Conservation (phyloP, 2,113 vertebrate genomes). For the Speoplatyrhinus poulsoni region DNA sequence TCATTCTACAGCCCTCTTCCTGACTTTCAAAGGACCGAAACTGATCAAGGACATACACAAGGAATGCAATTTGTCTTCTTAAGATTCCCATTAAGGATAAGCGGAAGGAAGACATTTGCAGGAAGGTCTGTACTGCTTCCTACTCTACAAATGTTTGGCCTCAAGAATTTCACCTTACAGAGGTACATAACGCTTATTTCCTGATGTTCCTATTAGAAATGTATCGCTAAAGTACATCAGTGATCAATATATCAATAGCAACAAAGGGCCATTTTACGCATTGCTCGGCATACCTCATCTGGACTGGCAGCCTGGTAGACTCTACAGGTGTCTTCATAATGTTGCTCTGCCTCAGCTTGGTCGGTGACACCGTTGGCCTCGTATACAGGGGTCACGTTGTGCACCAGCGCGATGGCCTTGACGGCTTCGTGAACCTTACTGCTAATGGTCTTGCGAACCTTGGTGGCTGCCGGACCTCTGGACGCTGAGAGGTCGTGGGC, state of each 20-base stretch:
- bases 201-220: no score
- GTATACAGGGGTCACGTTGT: conserved; percentile 95
- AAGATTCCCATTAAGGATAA: conserved; percentile 8
- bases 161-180: neutral
- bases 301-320: conserved; percentile 97
- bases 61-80: conserved; percentile 24
- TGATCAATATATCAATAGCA: no score
- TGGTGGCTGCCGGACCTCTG: conserved; percentile 85
- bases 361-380: conserved; percentile 93
- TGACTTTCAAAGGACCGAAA: conserved; percentile 51
- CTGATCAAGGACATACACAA: conserved; percentile 48
- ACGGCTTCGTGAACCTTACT: conserved; percentile 94
- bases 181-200: no score
- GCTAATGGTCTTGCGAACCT: conserved; percentile 95
- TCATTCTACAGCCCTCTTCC: conserved; percentile 48
- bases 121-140: no score
- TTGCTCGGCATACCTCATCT: conserved; percentile 82
- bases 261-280: no score
- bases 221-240: no score
- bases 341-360: conserved; percentile 94
- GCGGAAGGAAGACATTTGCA: neutral
- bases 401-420: conserved; percentile 94
- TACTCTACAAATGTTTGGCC: conserved; percentile 1
- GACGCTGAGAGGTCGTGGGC: conserved; percentile 85
- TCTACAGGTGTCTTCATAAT: conserved; percentile 93